Conservation (phyloP, 2,113 vertebrate genomes). For the Hirundichthys speculiger region DNA sequence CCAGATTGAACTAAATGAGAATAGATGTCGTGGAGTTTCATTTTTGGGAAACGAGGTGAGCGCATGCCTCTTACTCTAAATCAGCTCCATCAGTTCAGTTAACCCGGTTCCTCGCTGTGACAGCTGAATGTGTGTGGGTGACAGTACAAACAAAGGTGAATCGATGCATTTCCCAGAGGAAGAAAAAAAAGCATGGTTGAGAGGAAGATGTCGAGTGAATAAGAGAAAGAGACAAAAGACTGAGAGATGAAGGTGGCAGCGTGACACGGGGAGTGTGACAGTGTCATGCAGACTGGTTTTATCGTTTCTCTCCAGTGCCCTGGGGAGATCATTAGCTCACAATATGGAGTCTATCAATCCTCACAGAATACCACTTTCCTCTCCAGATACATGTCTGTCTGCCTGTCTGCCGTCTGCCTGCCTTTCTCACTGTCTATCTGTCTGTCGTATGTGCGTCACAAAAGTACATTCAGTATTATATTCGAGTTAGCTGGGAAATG, state of each 20-base stretch:
- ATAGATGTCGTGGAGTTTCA: constrained; percentile 52
- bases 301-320: constrained; percentile 69
- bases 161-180: constrained; percentile 69
- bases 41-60: constrained; percentile 57
- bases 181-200: constrained; percentile 47
- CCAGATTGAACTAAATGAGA: constrained; percentile 61
- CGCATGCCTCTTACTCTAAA: constrained; percentile 51
- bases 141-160: constrained; percentile 79
- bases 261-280: constrained; percentile 69
- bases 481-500: constrained; percentile 41
- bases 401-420: constrained; percentile 64
- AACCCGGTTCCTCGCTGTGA: constrained; percentile 51
- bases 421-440: constrained; percentile 35
- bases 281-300: constrained; percentile 75
- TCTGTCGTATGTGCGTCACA: constrained; percentile 40
- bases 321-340: constrained; percentile 80
- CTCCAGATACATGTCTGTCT: constrained; percentile 68
- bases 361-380: constrained; percentile 72
- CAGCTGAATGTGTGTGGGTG: constrained; percentile 71
- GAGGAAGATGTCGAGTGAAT: constrained; percentile 46
- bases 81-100: constrained; percentile 56
- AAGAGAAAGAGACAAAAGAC: constrained; percentile 39
- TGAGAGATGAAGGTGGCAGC: constrained; percentile 68
- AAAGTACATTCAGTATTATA: constrained; percentile 41
- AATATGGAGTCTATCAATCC: constrained; percentile 81